Base-by-base conservation (phyloP, 2,888 invertebrate genomes). In the Clostera curtula region DNA sequence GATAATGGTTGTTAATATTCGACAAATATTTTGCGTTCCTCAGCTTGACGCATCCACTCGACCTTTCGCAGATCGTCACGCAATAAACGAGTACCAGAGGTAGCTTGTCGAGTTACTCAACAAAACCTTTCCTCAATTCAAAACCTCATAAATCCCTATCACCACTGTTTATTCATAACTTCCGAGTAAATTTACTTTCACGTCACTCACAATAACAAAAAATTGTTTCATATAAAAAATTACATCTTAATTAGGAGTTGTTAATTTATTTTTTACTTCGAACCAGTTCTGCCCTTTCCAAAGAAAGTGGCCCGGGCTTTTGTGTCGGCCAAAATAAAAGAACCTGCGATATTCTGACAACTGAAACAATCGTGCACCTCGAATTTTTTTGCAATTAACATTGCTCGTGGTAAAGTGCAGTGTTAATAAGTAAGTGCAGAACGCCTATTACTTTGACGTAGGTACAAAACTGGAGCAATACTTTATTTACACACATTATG, bases 271-370 rank as follows among this genome's bases (percentile, higher is more conserved):
- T 51, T 46, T 57, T 48, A n/a, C 48, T 24, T 32, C 26, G 46
- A 56, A 62, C 59, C 38, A 53, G 60, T 59, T 59, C 27, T 42
- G 49, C 46, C 53, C 46, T 44, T 46, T 43, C 42, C 31, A 33
- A 38, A 43, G 62, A 62, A 62, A 61, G 61, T 60, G 49, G 62
- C 50, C 38, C 58, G 44, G 36, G 44, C 55, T 52, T 59, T 61
- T 61, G 61, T 61, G 48, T 41, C 46, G 44, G 46, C 37, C 43
- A 45, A 54, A 52, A 53, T 58, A 60, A 59, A 52, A 54, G 50
- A 52, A 40, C 37, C 48, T 47, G 45, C 40, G 47, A 48, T 48
- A 51, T 30, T 40, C 46, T 49, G 57, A 53, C 57, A 54, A 49
- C 46, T 49, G 42, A 56, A 55, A 50, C 52, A 49, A 56, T 49